Evolutionary conservation across 2,113 vertebrate genomes (phyloP), one percentile per base, ranked within the genome.

Genomic region (Morone chrysops): DNA sequence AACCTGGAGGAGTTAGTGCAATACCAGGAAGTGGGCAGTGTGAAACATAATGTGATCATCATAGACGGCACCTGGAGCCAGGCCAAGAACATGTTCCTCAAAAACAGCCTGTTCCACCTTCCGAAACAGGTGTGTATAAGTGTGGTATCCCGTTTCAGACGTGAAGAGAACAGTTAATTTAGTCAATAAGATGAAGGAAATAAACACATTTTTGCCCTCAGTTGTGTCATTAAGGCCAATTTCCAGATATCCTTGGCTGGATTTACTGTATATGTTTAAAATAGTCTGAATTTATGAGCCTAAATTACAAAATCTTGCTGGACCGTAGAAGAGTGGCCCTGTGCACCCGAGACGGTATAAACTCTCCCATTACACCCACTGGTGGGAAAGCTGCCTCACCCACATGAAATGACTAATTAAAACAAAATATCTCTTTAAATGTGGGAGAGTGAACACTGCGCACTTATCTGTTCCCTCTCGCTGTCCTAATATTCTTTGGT

Each of bases 51-150:
- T 60, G 92, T 99, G 86, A 96, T 99, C 82, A 97, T 99, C 70
- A 98, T 99, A 0, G 97, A 99, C 47, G 98, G 98, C 68, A 99
- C 98, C 5, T 99, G 98, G 98, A 99, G 97, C 85, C 98, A 99
- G 84, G 98, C 98, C 61, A 99, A 98, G 93, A 97, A 99, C 85
- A 98, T 99, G 95, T 99, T 99, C 92, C 97, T 97, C 77, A 97
- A 97, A 92, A 99, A 99, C 93, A 90, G 95, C 63, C 95, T 99
- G 77, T 97, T 99, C 71, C 96, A 95, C 48, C 93, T 97, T 86
- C 97, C 98, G 2, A 97, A 95, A 91, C 98, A 99, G 96, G 98
- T 98, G 68, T 13, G 80, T 83, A 6, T 83, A 84, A 18, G 13
- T 47, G 1, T 76, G 6, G 16, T 14, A n/a, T 16, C 10, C 20